Evolutionary conservation across 2,888 invertebrate species (phyloP).

Genomic region (Andricus curvator): DNA sequence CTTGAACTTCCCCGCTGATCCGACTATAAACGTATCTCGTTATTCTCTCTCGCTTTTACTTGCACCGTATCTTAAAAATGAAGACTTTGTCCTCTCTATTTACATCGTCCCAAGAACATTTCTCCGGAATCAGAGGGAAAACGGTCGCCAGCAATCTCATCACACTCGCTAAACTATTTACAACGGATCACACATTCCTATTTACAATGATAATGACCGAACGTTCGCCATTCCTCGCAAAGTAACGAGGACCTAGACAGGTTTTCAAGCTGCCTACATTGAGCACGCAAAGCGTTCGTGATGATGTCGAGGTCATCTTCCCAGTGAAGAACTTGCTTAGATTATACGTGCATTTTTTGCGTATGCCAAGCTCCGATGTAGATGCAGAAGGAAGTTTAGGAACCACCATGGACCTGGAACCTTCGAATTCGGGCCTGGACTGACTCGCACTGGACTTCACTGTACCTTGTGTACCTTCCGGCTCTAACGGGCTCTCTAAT

Average conservation of each 20-base stretch:
- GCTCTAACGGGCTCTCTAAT: slow-evolving; percentile 78
- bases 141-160: slow-evolving; percentile 24
- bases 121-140: slow-evolving; percentile 30
- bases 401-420: slow-evolving; percentile 76
- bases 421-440: slow-evolving; percentile 78
- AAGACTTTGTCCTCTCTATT: slow-evolving; percentile 30
- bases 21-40: background rate
- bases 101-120: slow-evolving; percentile 39
- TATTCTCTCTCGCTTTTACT: background rate
- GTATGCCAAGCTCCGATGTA: slow-evolving; percentile 33
- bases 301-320: background rate
- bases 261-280: slow-evolving; percentile 35
- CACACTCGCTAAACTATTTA: slow-evolving; percentile 45
- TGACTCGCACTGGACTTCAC: slow-evolving; percentile 79
- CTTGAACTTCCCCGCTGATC: slow-evolving; percentile 49
- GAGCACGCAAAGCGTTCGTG: slow-evolving; percentile 11
- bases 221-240: background rate
- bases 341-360: slow-evolving; percentile 30
- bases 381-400: slow-evolving; percentile 58
- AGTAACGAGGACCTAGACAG: slow-evolving; percentile 19
- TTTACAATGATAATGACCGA: slow-evolving; percentile 46
- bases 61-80: slow-evolving; percentile 7
- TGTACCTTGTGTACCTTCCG: slow-evolving; percentile 77
- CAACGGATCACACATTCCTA: slow-evolving; percentile 43
- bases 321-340: background rate